Percentiles rank a stretch among this genome's conserved stretches.
phyloP scores from a whole-genome alignment of 1,140 invertebrate species.

The Drosophila pachea region DNA sequence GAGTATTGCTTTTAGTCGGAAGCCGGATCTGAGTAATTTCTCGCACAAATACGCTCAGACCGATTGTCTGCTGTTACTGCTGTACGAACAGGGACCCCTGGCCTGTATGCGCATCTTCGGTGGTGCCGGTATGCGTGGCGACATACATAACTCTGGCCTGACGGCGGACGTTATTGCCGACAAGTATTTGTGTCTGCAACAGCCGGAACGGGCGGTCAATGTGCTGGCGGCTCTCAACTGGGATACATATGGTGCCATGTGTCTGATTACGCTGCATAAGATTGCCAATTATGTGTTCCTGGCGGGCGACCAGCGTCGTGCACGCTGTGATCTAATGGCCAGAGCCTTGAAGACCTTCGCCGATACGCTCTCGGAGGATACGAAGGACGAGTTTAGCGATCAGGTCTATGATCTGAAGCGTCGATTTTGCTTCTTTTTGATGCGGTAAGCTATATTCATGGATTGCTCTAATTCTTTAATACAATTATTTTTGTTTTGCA shows the following conservation, averaged over 20 bases:
- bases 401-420: slow-evolving; percentile 87
- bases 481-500: slow-evolving; percentile 58
- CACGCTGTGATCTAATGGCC: slow-evolving; percentile 85
- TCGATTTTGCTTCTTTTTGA: slow-evolving; percentile 88
- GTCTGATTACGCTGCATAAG: slow-evolving; percentile 85
- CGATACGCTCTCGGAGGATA: slow-evolving; percentile 83
- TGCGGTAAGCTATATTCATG: slow-evolving; percentile 81
- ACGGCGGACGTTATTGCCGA: slow-evolving; percentile 82
- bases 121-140: slow-evolving; percentile 70
- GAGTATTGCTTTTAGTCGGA: slow-evolving; percentile 82
- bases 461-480: background rate
- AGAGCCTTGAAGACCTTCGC: slow-evolving; percentile 86
- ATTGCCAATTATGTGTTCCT: slow-evolving; percentile 85
- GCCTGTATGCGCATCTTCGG: slow-evolving; percentile 69
- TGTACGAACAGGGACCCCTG: slow-evolving; percentile 83
- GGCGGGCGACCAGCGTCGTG: slow-evolving; percentile 80
- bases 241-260: slow-evolving; percentile 84
- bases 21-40: slow-evolving; percentile 79
- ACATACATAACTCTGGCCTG: slow-evolving; percentile 79
- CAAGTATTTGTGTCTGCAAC: slow-evolving; percentile 83
- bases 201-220: slow-evolving; percentile 85
- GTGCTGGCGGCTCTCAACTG: slow-evolving; percentile 85
- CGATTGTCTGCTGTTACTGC: slow-evolving; percentile 80
- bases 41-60: slow-evolving; percentile 79
- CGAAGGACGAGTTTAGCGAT: slow-evolving; percentile 85